Percentiles rank a stretch among this genome's conserved stretches.
Conservation (phyloP, 2,888 invertebrate genomes). For the Drosophila koepferae region DNA sequence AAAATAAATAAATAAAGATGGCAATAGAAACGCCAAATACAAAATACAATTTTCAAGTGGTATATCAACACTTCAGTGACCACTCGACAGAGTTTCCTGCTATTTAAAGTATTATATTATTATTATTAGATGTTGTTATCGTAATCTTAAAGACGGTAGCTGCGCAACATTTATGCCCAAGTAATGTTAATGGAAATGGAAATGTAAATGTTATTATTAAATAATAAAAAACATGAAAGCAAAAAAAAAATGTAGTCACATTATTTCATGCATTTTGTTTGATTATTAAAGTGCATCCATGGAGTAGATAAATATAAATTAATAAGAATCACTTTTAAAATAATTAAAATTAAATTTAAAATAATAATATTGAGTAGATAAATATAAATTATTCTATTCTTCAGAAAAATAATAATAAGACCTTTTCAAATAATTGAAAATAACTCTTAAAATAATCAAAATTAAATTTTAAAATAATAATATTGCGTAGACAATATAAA, state of each 20-base stretch:
- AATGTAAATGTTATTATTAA: constrained; percentile 19
- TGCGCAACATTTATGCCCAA: not conserved
- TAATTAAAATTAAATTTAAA: too few relatives aligned
- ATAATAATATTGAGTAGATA: too few relatives aligned
- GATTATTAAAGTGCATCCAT: too few relatives aligned
- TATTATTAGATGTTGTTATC: not conserved
- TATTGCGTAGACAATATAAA: too few relatives aligned
- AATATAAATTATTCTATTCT: too few relatives aligned
- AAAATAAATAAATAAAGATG: not conserved
- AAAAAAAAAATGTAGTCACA: too few relatives aligned
- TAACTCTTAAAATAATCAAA: too few relatives aligned
- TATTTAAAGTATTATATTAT: constrained; percentile 12
- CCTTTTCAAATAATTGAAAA: too few relatives aligned
- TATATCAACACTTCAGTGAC: constrained; percentile 48
- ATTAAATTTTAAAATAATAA: too few relatives aligned
- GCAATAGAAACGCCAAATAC: constrained; percentile 33
- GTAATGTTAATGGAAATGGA: not conserved
- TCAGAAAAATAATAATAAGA: not conserved
- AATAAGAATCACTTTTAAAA: too few relatives aligned
- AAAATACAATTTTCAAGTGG: constrained; percentile 45
- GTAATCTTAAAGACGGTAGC: not conserved
- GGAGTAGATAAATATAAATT: too few relatives aligned
- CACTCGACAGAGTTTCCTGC: constrained; percentile 19
- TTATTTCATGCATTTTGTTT: not conserved
- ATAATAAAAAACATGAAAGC: not conserved